phyloP scores from a whole-genome alignment of 2,113 vertebrate species.

The Sander lucioperca region DNA sequence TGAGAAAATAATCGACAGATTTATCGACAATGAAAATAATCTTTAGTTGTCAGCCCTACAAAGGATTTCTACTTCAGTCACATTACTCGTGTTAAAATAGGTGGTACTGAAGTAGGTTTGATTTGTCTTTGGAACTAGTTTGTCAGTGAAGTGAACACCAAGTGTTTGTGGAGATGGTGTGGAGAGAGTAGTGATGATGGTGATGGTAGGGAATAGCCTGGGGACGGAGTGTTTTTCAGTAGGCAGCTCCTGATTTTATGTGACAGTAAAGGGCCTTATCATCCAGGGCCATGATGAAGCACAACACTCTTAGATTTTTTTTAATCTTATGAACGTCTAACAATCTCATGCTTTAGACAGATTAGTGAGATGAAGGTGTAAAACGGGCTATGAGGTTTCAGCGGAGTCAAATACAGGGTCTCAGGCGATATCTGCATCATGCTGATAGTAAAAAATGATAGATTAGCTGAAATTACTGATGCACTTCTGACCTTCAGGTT shows the following conservation, averaged over 20 bases:
- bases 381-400: constrained; percentile 44
- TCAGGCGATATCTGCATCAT: constrained; percentile 67
- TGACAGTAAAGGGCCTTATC: constrained; percentile 80
- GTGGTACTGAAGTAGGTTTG: constrained; percentile 18
- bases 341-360: constrained; percentile 68
- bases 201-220: constrained; percentile 62
- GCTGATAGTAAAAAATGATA: constrained; percentile 66
- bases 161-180: constrained; percentile 55
- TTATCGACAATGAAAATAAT: too few relatives aligned
- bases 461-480: constrained; percentile 42
- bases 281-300: constrained; percentile 74
- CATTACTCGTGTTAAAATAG: constrained; percentile 29
- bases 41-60: too few relatives aligned
- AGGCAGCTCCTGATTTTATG: constrained; percentile 73
- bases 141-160: constrained; percentile 50
- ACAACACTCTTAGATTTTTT: constrained; percentile 76
- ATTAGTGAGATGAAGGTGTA: constrained; percentile 77
- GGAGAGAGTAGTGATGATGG: constrained; percentile 56
- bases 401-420: constrained; percentile 53
- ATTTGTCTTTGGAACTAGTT: constrained; percentile 49
- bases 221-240: constrained; percentile 70
- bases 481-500: constrained; percentile 63
- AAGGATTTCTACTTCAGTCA: not conserved
- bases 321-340: constrained; percentile 71
- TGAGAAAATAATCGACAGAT: too few relatives aligned